Evolutionary conservation across 2,888 invertebrate genomes (phyloP).

Genomic region (Ypsolopha scabrella): DNA sequence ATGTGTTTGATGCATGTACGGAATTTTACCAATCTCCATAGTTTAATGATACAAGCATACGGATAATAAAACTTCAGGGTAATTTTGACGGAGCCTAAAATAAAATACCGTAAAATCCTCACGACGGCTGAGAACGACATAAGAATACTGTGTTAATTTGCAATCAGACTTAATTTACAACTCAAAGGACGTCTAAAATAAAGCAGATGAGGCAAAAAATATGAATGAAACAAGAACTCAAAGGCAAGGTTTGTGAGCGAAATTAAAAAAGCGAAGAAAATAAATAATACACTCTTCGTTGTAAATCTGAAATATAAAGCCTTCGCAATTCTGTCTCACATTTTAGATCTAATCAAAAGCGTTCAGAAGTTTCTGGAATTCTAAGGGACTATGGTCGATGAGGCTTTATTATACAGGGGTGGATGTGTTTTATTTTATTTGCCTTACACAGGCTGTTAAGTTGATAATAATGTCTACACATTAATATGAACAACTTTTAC

Average conservation of each 20-base stretch:
- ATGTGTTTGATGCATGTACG: no score
- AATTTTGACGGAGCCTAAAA: no score
- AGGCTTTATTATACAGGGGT: background rate
- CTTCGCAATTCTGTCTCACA: slow-evolving; percentile 9
- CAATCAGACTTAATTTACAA: slow-evolving; percentile 2
- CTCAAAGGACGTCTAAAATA: background rate
- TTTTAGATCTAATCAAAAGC: slow-evolving; percentile 13
- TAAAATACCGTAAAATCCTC: slow-evolving; percentile 16
- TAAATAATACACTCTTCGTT: background rate
- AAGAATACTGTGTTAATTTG: background rate
- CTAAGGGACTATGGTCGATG: slow-evolving; percentile 3
- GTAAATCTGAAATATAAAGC: slow-evolving; percentile 9
- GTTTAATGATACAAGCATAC: no score
- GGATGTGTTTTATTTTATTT: background rate
- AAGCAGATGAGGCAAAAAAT: slow-evolving; percentile 2
- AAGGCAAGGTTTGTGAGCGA: background rate
- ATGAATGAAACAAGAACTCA: slow-evolving; percentile 3
- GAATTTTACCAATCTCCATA: no score
- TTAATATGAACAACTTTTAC: no score
- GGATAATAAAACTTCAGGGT: no score
- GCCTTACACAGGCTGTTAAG: background rate
- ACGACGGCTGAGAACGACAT: background rate
- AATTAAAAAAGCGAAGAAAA: slow-evolving; percentile 1
- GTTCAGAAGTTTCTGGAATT: slow-evolving; percentile 9
- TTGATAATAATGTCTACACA: no score